Base-by-base conservation (phyloP, 2,113 vertebrate genomes). In the Sciurus niger region DNA sequence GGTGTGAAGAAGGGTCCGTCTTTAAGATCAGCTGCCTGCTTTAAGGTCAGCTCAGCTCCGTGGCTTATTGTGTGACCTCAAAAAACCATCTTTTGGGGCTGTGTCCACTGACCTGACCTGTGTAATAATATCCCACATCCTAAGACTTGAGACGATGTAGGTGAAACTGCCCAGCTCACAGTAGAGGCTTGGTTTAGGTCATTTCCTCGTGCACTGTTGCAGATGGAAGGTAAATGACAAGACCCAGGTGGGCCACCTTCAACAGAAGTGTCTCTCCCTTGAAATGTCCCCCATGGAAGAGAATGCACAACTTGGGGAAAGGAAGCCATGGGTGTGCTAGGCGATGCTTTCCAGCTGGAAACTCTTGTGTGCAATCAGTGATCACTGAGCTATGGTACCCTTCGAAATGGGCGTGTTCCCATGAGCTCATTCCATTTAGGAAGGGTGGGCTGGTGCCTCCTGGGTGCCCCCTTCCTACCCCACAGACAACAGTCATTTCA, bases 161-260 rank as follows among this genome's bases (percentile, higher is more conserved):
- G 8, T 85, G 80, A 34, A 65, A 68, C 79, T n/a, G 11, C 11
- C 14, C 11, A 9, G 43, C 32, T 28, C 0, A 6, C 1, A 3
- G 8, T 2, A 32, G 63, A 8, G 0, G 0, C 40, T 37, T 12
- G 55, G 43, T 24, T 70, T 1, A 1, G 1, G 28, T 60, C 72
- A 6, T 9, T 65, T 16, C 13, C 4, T 12, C 24, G 34, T 25
- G 43, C 30, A 14, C 58, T 40, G 20, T 68, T 25, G 2, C 17
- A 9, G 63, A 32, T 2, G 43, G 43, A 48, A 72, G 60, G 24
- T 28, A 63, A 25, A 63, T 63, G 60, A 63, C 60, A 63, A 28
- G 24, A 63, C 60, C 55, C 60, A 28, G 58, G 58, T 3, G 20
- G 58, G 58, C 2, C 4, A 60, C 8, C 58, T 55, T 17, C 53